These are phyloP conservation scores for Ctenomys sociabilis DNA, from an alignment of 2,113 vertebrate species.

Conservation along the genomic window DNA sequence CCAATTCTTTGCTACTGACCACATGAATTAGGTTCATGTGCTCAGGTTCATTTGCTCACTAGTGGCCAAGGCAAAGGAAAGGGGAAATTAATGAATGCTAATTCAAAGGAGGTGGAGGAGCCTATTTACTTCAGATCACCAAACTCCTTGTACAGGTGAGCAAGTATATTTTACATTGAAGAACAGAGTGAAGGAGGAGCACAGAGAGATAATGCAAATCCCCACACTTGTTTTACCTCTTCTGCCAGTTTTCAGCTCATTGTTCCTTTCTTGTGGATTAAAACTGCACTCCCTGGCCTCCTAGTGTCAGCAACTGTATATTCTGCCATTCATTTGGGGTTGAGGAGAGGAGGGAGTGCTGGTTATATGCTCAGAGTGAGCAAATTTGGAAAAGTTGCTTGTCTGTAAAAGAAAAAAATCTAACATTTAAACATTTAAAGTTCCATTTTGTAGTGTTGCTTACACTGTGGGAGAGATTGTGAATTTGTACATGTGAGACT, in stretches of 20 bases:
- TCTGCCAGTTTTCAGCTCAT: neutral
- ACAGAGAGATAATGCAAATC: neutral
- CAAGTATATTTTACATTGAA: neutral
- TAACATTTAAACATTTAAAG: neutral
- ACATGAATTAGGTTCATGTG: neutral
- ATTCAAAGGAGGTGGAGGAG: neutral
- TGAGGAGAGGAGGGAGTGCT: neutral
- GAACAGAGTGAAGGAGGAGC: neutral
- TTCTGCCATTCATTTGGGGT: neutral
- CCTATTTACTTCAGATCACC: neutral
- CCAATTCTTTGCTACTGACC: slow-evolving; percentile 64
- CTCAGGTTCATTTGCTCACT: neutral
- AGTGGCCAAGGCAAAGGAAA: neutral
- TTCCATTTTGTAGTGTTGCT: neutral
- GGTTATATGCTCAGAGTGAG: neutral
- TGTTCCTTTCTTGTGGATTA: neutral
- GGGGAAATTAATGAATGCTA: neutral
- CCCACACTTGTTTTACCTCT: neutral
- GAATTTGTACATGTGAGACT: slow-evolving; percentile 63
- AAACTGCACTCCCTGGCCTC: neutral
- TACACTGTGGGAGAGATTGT: slow-evolving; percentile 45
- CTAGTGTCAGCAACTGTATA: neutral
- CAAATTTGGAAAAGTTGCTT: neutral
- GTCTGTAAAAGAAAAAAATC: neutral
- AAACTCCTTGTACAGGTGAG: neutral